Base-by-base conservation (phyloP, 1,140 invertebrate genomes). In the Chionoecetes opilio region DNA sequence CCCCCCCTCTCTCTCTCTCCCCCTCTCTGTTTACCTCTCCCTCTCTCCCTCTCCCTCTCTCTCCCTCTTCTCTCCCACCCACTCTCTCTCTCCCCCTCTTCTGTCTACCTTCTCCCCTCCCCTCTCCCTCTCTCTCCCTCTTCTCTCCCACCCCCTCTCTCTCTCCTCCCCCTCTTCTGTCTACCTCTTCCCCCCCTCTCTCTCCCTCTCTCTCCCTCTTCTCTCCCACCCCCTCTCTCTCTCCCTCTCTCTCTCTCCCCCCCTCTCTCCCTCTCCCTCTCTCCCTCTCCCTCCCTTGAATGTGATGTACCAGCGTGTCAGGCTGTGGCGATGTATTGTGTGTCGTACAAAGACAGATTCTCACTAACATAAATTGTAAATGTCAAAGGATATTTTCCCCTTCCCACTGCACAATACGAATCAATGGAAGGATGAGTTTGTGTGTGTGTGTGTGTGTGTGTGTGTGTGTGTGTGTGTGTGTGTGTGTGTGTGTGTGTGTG, bases 311-410 rank as follows among this genome's bases (percentile, higher is more conserved):
- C 6, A n/a, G 63, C 63, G 63, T 75, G 63, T 75, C 63, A 3
- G n/a, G 63, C 21, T 21, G 63, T 21, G n/a, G 63, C 63, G 63
- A 75, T n/a, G 63, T 26, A 75, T 75, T 75, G 63, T 75, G 63
- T 75, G n/a, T 26, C 63, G 21, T 75, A 75, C 63, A 75, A 75
- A 75, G 63, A 75, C 63, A 21, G 11, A 75, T n/a, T 75, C 63
- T 75, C 63, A 75, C 63, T 75, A 75, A 75, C 63, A 75, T 75
- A 75, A 75, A 75, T 75, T 75, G 63, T 75, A 26, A 75, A 75
- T 75, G 63, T 75, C 63, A 75, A 75, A 75, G 63, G 63, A 75
- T 75, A 75, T 75, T 75, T 75, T 75, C n/a, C 63, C 63, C 63
- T 26, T n/a, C n/a, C 63, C 63, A 21, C 21, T 26, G 21, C 63